Percentiles rank a stretch among this genome's conserved stretches.
Conservation (phyloP, 2,888 invertebrate genomes). For the Anthoptus insignis region DNA sequence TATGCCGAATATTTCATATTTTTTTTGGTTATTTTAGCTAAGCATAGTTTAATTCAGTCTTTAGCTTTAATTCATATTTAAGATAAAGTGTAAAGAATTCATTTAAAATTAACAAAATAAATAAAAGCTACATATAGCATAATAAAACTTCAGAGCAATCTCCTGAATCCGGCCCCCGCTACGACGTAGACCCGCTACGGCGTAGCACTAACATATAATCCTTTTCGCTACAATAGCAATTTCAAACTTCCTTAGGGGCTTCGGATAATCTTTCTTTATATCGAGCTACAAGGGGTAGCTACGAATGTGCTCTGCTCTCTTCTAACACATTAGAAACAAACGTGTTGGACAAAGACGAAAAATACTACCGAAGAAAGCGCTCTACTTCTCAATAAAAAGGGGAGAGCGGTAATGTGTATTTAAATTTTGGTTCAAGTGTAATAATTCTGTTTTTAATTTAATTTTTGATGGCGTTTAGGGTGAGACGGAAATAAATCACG, state of each 20-base stretch:
- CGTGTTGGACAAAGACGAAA: conserved; percentile 58
- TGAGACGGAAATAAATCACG: conserved; percentile 64
- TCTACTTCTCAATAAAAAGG: conserved; percentile 83
- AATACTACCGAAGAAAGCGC: conserved; percentile 71
- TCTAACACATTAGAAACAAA: conserved; percentile 52
- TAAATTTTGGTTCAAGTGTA: conserved; percentile 85
- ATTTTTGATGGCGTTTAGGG: conserved; percentile 79
- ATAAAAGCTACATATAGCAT: conserved; percentile 52
- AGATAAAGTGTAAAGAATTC: neutral
- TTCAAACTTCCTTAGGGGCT: conserved; percentile 88
- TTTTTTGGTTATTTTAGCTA: too few species aligned
- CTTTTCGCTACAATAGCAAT: conserved; percentile 88
- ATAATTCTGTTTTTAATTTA: conserved; percentile 86
- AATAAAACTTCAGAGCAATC: conserved; percentile 62
- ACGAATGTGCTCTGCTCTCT: conserved; percentile 60
- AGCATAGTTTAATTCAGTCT: too few species aligned
- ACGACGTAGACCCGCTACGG: conserved; percentile 76
- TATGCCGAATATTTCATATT: too few species aligned
- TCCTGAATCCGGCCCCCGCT: conserved; percentile 67
- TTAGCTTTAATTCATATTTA: too few species aligned
- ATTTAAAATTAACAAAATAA: conserved; percentile 43
- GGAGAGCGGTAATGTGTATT: conserved; percentile 84
- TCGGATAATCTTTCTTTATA: conserved; percentile 88
- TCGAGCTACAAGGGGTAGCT: conserved; percentile 77
- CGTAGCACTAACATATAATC: conserved; percentile 87